Percentiles rank a stretch among this genome's conserved stretches.
phyloP scores from a whole-genome alignment of 2,113 vertebrate genomes.

The Hemichromis elongatus region DNA sequence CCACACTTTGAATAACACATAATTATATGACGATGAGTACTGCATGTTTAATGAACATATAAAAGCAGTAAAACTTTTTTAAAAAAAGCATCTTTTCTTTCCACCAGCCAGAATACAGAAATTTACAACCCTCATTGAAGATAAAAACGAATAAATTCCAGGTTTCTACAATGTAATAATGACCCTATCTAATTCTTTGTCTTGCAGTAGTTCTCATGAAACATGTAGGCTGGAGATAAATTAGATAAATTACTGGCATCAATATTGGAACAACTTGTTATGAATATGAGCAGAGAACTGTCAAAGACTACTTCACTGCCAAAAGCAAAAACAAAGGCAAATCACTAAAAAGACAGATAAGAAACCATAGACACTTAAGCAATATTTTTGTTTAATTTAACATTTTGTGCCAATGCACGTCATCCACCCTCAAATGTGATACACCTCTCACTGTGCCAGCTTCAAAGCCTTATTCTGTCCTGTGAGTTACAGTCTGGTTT shows the following conservation, averaged over 20 bases:
- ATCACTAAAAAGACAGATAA: neutral
- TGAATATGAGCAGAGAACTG: neutral
- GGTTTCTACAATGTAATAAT: neutral
- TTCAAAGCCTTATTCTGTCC: neutral
- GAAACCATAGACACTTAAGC: neutral
- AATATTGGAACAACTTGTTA: neutral
- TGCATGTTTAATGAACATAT: neutral
- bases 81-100: neutral
- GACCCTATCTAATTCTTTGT: neutral
- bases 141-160: neutral
- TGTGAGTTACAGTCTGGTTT: neutral
- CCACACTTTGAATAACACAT: neutral
- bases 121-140: neutral
- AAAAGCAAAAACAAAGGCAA: neutral
- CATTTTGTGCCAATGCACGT: neutral
- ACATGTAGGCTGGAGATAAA: neutral
- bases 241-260: neutral
- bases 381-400: neutral
- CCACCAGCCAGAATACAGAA: neutral
- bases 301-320: neutral
- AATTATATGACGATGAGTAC: neutral
- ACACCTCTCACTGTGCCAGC: neutral
- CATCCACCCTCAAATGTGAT: neutral
- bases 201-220: neutral
- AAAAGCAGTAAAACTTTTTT: neutral